Percentiles rank a stretch among this genome's conserved stretches.
phyloP scores from a whole-genome alignment of 2,797 vertebrate species.

The Pteropus rufus region DNA sequence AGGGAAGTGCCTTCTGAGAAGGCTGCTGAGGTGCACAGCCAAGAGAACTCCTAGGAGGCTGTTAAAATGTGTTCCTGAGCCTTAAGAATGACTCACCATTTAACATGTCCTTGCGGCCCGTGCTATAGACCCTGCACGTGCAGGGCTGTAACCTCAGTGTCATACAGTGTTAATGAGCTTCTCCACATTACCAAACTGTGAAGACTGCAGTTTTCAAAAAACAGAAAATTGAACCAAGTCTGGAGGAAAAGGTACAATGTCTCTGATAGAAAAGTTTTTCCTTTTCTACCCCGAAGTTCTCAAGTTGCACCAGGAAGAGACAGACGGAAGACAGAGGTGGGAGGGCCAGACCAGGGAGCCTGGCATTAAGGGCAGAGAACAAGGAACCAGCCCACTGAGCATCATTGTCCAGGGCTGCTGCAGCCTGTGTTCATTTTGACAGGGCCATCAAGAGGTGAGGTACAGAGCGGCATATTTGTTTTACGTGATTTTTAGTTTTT shows the following conservation, averaged over 20 bases:
- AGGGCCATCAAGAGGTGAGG: background rate
- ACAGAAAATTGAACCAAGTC: background rate
- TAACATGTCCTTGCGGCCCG: background rate
- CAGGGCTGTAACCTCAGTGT: background rate
- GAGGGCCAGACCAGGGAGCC: background rate
- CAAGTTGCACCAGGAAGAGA: background rate
- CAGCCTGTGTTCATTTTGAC: background rate
- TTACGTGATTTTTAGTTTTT: background rate
- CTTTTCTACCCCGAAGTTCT: background rate
- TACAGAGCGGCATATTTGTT: background rate
- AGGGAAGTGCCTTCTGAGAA: background rate
- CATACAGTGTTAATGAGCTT: background rate
- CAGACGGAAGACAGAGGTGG: background rate
- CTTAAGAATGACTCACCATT: background rate
- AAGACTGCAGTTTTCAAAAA: background rate
- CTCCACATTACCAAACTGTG: background rate
- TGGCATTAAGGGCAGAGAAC: too few species aligned
- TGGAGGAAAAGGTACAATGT: slow-evolving; percentile 1
- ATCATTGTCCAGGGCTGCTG: accelerated
- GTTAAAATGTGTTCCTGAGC: background rate
- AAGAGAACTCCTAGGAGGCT: background rate
- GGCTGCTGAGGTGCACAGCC: background rate
- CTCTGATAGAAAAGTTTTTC: background rate
- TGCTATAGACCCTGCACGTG: background rate
- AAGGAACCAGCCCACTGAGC: background rate